phyloP scores from a whole-genome alignment of 2,113 vertebrate species.

The Esox niger region DNA sequence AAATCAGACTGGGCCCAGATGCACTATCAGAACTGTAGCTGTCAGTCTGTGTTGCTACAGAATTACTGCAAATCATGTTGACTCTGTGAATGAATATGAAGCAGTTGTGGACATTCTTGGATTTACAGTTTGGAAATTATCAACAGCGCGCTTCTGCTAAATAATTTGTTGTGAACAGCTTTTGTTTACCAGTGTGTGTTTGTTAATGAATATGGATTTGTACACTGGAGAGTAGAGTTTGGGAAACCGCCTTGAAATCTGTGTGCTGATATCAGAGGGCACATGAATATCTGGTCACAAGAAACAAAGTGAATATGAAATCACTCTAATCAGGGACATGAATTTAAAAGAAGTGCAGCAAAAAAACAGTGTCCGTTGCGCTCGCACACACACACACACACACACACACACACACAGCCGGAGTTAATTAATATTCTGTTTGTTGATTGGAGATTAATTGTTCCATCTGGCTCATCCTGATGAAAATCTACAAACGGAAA shows the following conservation, averaged over 20 bases:
- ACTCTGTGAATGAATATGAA: constrained; percentile 35
- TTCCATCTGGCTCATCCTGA: no score
- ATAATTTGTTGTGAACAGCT: constrained; percentile 54
- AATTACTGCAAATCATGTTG: constrained; percentile 36
- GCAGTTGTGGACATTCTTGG: constrained; percentile 26
- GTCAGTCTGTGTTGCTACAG: constrained; percentile 23
- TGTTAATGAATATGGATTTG: constrained; percentile 37
- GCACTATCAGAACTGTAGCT: constrained; percentile 41
- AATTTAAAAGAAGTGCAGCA: no score
- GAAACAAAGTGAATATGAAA: no score
- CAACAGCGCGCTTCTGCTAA: constrained; percentile 53
- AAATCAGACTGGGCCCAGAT: constrained; percentile 12
- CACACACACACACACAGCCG: no score
- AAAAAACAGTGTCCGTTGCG: no score
- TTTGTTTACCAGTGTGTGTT: constrained; percentile 50
- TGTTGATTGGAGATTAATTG: no score
- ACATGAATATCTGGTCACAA: neutral
- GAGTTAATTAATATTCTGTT: no score
- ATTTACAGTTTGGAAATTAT: constrained; percentile 32
- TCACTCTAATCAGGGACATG: no score
- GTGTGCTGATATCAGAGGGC: constrained; percentile 30
- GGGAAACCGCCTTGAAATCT: constrained; percentile 14
- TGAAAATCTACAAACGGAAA: no score
- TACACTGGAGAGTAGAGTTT: constrained; percentile 19
- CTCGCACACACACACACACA: no score